Percentiles rank a stretch among this genome's conserved stretches.
phyloP scores from a whole-genome alignment of 1,140 invertebrate genomes.

The Cydia fagiglandana region DNA sequence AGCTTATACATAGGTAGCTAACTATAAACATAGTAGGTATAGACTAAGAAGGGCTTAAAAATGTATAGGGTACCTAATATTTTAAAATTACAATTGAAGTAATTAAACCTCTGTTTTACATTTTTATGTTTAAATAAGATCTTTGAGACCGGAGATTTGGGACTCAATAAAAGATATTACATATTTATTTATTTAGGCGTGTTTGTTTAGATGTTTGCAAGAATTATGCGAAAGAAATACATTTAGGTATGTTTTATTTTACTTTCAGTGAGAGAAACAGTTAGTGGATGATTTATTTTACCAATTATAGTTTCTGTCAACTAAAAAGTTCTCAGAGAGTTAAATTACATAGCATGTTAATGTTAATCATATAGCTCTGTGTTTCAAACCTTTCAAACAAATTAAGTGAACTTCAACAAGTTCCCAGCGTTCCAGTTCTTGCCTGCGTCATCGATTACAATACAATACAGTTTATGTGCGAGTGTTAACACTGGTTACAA shows the following conservation, averaged over 20 bases:
- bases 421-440: slow-evolving; percentile 16
- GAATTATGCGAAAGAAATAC: too few species aligned
- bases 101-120: too few species aligned
- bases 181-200: not conserved
- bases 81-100: too few species aligned
- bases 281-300: too few species aligned
- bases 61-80: too few species aligned
- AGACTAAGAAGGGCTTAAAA: too few species aligned
- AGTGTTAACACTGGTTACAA: slow-evolving; percentile 48
- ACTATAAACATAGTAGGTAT: too few species aligned
- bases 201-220: not conserved
- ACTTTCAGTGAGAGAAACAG: too few species aligned
- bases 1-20: not conserved
- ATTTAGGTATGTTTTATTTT: too few species aligned
- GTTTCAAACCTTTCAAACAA: not conserved
- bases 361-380: not conserved
- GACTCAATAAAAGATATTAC: not conserved
- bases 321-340: not conserved
- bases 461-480: slow-evolving; percentile 29
- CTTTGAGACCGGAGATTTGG: too few species aligned
- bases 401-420: not conserved
- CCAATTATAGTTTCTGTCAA: too few species aligned
- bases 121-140: too few species aligned
- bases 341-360: not conserved
- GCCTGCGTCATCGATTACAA: slow-evolving; percentile 2